Evolutionary conservation across 64 coral and sea anemone genomes (phyloP).

Genomic region (Stylophora pistillata): DNA sequence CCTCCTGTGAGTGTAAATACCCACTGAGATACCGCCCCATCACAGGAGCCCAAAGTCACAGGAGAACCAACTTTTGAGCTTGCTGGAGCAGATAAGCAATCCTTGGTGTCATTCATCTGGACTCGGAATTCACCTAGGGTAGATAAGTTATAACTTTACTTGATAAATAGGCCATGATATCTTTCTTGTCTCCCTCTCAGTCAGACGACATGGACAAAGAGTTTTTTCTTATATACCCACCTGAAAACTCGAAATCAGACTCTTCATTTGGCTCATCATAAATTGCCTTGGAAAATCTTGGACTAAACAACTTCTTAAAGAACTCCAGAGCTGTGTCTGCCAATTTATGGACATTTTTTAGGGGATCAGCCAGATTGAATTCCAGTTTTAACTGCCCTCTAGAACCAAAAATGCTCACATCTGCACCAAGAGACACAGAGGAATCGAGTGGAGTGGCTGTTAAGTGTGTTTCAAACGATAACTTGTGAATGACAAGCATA

Average conservation of each 20-base stretch:
- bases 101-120: neutral
- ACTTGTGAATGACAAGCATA: constrained; percentile 60
- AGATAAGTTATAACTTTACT: too few species aligned
- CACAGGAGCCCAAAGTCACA: constrained; percentile 22
- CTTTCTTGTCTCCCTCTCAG: neutral
- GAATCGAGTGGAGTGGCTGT: constrained; percentile 43
- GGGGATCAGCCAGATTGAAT: constrained; percentile 70
- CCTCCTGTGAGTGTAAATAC: constrained; percentile 51
- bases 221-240: neutral
- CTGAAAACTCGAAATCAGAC: constrained; percentile 69
- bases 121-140: constrained; percentile 11
- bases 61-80: constrained; percentile 3
- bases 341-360: constrained; percentile 72
- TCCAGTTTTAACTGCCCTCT: constrained; percentile 73
- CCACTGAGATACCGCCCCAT: constrained; percentile 25
- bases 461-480: constrained; percentile 65
- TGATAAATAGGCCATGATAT: neutral
- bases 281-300: constrained; percentile 59
- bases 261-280: constrained; percentile 76
- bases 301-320: constrained; percentile 66
- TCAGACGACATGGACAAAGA: too few species aligned
- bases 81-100: neutral
- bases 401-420: constrained; percentile 69
- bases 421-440: constrained; percentile 53
- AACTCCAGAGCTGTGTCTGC: constrained; percentile 64